Evolutionary conservation across 2,888 invertebrate genomes (phyloP), one percentile per base, ranked within the genome.

Genomic region (Ormyrus thymus): DNA sequence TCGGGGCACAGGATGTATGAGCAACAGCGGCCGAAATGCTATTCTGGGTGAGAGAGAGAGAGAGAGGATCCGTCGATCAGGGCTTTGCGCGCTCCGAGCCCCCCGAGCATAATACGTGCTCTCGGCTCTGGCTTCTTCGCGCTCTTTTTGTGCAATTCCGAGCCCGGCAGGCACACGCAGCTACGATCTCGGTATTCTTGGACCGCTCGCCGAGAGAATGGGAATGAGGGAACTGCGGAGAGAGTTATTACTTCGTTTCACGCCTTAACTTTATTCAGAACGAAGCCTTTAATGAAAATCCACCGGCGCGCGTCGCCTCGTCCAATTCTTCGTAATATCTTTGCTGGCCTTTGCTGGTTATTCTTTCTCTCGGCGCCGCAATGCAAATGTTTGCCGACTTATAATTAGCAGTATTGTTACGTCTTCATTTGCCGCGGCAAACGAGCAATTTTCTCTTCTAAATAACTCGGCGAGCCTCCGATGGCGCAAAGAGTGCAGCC

Each of bases 1-100:
- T 85, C 84, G 86, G 46, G 55, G 45, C 59, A 86, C 88, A 86
- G 88, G 88, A 88, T 88, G 88, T 87, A 86, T 88, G 87, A 87
- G 85, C 87, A 87, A 88, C 87, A 84, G 85, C 83, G 29, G 29
- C 29, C 29, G 0, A 76, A 81, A 80, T 81, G 86, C 87, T 89
- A 89, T 89, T 89, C 86, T 89, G 80, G 87, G 89, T 88, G 86
- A 87, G 85, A 84, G 80, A 83, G 84, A 71, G 62, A 81, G 80
- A 65, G 55, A 29, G 81, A 80, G 81, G 81, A 81, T 68, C 51
- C 82, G 80, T 65, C 79, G 64, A 66, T 51, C 29, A 29, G 29
- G 29, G 61, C n/a, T 13, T 29, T 51, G 62, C 29, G 65, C 43
- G 7, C 29, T 0, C 70, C 51, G 45, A 45, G 48, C 43, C n/a